Conservation (phyloP, 2,113 vertebrate species). For the Amphiprion ocellaris region DNA sequence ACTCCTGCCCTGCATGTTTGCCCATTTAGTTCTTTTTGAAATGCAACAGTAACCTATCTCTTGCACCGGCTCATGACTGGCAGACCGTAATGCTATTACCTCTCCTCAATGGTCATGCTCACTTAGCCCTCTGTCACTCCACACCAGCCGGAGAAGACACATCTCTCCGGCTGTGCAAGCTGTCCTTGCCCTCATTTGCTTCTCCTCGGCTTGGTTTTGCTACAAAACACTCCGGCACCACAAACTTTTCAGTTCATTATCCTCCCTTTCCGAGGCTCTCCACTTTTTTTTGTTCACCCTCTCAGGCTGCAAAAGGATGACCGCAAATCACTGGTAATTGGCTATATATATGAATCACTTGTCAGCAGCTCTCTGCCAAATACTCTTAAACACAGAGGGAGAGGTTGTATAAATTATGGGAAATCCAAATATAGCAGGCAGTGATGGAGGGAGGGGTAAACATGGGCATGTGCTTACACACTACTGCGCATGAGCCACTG, state of each 20-base stretch:
- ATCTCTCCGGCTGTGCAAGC: constrained; percentile 50
- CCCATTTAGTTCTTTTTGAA: constrained; percentile 51
- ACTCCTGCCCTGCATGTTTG: constrained; percentile 22
- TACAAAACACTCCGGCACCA: constrained; percentile 45
- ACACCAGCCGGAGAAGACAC: constrained; percentile 53
- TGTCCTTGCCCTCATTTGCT: constrained; percentile 74
- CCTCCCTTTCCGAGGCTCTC: constrained; percentile 42
- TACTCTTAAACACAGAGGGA: constrained; percentile 14
- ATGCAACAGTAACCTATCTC: constrained; percentile 63
- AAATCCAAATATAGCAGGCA: constrained; percentile 49
- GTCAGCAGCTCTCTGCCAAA: constrained; percentile 61
- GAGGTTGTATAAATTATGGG: constrained; percentile 26
- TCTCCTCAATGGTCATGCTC: constrained; percentile 77
- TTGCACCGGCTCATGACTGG: constrained; percentile 61
- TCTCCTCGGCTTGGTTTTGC: constrained; percentile 35
- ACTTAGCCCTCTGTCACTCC: constrained; percentile 78
- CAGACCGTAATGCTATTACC: constrained; percentile 76
- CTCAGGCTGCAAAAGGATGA: constrained; percentile 40
- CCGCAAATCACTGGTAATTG: constrained; percentile 73
- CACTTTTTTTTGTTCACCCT: not conserved
- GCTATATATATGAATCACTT: constrained; percentile 58
- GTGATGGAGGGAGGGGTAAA: not conserved
- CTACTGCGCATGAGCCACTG: constrained; percentile 60
- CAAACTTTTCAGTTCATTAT: constrained; percentile 76
- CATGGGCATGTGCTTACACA: constrained; percentile 28